Base-by-base conservation (phyloP, 2,113 vertebrate genomes). In the Pimephales promelas region DNA sequence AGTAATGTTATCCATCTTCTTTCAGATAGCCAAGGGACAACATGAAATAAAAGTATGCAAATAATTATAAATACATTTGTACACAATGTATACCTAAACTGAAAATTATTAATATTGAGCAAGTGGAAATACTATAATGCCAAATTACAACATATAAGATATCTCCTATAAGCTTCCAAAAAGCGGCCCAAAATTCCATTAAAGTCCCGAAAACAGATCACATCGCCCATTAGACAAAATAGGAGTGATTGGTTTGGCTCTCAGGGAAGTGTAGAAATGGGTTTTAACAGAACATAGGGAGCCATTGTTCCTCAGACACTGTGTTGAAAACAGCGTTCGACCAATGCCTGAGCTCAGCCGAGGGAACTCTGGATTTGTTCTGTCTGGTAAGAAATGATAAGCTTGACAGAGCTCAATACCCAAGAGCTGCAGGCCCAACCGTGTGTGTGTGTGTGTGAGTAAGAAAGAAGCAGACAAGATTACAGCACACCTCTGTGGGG, bases 301-400 rank as follows among this genome's bases (percentile, higher is more conserved):
- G 43, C 43, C 61, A 79, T 66, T 79, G 78, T 79, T 79, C 28
- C 57, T 28, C 59, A 34, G 77, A 79, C 77, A 64, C 77, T 4
- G 24, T 62, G 77, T n/a, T 79, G n/a, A 34, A 66, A 79, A 79
- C 40, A 79, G 24, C 18, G 26, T 28, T 66, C 24, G 61, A 66
- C 78, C 78, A 79, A 79, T 47, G 56, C 49, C 73, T 40, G 72
- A 82, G 84, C 73, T 68, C 62, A 59, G 64, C 64, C 62, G 11
- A 61, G 43, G 80, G 72, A 62, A 77, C 78, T 31, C 40, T 64
- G 70, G 78, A 62, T 56, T 62, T 62, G 81, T 66, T 78, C 62
- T 79, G 83, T 77, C 83, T 84, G 83, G 34, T 52, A 57, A 36
- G 64, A 78, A 70, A 70, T 71, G 54, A 54, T 54, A 83, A 66